A percentile compares a stretch with the other conserved stretches of the same genome.
phyloP scores from a whole-genome alignment of 2,113 vertebrate species.

The Malaclemys terrapin region DNA sequence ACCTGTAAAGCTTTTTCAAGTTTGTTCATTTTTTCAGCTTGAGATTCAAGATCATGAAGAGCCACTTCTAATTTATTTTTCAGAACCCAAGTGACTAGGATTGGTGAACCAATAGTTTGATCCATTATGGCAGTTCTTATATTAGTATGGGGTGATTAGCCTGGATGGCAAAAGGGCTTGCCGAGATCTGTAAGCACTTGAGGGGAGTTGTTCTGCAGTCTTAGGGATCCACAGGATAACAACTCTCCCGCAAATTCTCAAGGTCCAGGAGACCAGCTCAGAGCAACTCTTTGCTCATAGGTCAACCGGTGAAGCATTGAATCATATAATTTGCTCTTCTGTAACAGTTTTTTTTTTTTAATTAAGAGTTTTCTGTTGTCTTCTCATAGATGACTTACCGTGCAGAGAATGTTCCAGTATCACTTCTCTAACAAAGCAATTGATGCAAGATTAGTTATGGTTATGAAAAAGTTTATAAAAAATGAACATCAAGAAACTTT shows the following conservation, averaged over 20 bases:
- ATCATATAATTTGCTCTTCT: background rate
- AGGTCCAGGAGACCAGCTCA: background rate
- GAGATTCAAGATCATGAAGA: background rate
- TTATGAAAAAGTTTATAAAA: background rate
- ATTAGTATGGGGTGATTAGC: background rate
- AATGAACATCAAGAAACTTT: background rate
- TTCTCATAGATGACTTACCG: background rate
- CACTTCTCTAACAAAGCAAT: background rate
- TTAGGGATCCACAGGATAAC: background rate
- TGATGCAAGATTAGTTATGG: background rate
- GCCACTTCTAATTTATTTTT: background rate
- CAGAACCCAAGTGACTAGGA: background rate
- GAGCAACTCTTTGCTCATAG: background rate
- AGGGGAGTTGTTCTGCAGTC: background rate
- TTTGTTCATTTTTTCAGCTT: background rate
- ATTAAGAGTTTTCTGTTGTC: background rate
- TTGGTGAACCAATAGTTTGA: no score
- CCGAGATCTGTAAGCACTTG: background rate
- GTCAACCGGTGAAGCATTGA: background rate
- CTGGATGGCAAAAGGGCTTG: background rate
- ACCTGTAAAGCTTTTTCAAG: background rate
- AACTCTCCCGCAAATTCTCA: background rate
- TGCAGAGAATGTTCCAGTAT: background rate
- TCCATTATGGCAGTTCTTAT: background rate
- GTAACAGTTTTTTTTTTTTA: background rate